phyloP scores from a whole-genome alignment of 2,888 invertebrate genomes.

The Lasioglossum oenotherae region DNA sequence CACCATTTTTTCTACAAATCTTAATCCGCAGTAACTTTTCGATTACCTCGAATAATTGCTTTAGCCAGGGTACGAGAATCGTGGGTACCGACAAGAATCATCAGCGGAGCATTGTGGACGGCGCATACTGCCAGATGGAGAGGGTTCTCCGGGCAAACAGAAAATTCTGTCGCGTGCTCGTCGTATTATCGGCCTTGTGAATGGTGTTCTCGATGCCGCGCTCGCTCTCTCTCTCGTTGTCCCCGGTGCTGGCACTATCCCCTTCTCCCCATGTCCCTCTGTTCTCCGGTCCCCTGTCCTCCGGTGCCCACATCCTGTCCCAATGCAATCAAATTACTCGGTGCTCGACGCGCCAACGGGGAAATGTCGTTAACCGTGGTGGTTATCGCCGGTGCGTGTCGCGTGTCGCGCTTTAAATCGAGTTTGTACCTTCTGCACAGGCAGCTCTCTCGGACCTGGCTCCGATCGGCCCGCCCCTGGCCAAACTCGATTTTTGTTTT shows the following conservation, averaged over 20 bases:
- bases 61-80: background rate
- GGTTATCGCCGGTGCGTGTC: slow-evolving; percentile 81
- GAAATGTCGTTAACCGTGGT: slow-evolving; percentile 82
- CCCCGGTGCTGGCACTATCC: slow-evolving; percentile 28
- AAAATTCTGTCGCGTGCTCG: slow-evolving; percentile 60
- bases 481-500: slow-evolving; percentile 71
- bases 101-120: background rate
- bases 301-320: slow-evolving; percentile 67
- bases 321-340: slow-evolving; percentile 80
- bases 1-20: background rate
- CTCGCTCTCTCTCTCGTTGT: slow-evolving; percentile 11
- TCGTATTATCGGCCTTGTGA: slow-evolving; percentile 54
- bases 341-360: slow-evolving; percentile 81
- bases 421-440: slow-evolving; percentile 77
- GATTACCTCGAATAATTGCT: background rate
- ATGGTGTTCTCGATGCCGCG: slow-evolving; percentile 44
- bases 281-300: background rate
- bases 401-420: slow-evolving; percentile 80
- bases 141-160: slow-evolving; percentile 36
- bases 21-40: background rate
- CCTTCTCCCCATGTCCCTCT: slow-evolving; percentile 1
- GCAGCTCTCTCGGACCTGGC: background rate
- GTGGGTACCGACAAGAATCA: background rate
- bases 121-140: background rate
- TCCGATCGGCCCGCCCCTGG: slow-evolving; percentile 32